Conservation (phyloP, 2,888 invertebrate genomes). For the Campoplex nolae region DNA sequence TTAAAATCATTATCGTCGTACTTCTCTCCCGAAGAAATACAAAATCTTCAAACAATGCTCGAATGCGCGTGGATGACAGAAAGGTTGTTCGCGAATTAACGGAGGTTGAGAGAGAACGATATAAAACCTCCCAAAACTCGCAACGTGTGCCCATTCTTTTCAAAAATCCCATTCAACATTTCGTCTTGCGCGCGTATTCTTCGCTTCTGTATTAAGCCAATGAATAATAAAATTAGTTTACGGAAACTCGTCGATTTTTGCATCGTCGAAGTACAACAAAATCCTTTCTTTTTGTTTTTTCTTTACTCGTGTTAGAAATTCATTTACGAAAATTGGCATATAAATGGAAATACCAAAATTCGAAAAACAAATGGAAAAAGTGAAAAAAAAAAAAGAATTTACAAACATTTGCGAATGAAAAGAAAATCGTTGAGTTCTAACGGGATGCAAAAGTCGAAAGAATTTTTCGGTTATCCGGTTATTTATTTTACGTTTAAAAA, state of each 20-base stretch:
- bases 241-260: background rate
- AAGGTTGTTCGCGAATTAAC: constrained; percentile 73
- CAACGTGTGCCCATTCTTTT: constrained; percentile 17
- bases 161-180: constrained; percentile 71
- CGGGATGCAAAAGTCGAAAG: background rate
- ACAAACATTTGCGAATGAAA: background rate
- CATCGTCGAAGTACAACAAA: background rate
- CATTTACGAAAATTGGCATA: background rate
- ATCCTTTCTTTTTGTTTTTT: background rate
- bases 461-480: background rate
- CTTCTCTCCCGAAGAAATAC: constrained; percentile 14
- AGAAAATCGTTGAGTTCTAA: background rate
- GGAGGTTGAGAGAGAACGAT: constrained; percentile 38
- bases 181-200: constrained; percentile 81
- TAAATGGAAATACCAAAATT: background rate
- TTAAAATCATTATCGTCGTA: background rate
- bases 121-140: constrained; percentile 17
- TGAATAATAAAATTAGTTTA: background rate
- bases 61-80: constrained; percentile 81
- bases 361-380: background rate
- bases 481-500: background rate
- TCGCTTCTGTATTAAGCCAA: constrained; percentile 20
- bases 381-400: background rate
- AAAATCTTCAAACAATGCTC: constrained; percentile 36
- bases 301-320: background rate